A percentile compares a stretch with the other conserved stretches of the same genome.
These are phyloP conservation scores for Hystrix cristata DNA, from an alignment of 2,113 vertebrate species.

Conservation along the genomic window DNA sequence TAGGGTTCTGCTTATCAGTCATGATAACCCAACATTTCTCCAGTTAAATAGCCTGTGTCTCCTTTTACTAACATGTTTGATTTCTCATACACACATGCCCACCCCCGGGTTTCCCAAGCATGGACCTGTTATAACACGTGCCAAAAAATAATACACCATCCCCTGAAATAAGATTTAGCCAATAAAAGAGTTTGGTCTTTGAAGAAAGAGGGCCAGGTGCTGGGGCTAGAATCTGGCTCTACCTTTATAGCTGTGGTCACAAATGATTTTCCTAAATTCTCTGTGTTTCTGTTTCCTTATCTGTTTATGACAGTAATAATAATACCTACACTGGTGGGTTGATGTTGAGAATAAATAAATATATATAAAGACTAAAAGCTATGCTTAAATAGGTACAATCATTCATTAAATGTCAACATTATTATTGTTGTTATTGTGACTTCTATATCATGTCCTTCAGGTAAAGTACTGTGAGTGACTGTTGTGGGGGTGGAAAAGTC, in stretches of 20 bases:
- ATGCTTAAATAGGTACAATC: background rate
- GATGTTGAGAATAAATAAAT: background rate
- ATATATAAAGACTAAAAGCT: background rate
- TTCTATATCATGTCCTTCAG: background rate
- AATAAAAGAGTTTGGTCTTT: background rate
- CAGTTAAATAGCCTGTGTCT: constrained; percentile 17
- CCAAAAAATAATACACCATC: background rate
- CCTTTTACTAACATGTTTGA: constrained; percentile 51
- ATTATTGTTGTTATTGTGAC: background rate
- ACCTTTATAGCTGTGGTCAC: background rate
- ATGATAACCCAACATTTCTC: background rate
- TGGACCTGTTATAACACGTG: background rate
- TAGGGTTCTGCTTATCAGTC: constrained; percentile 25
- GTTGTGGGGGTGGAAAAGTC: background rate
- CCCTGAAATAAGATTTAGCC: background rate
- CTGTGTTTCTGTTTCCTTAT: background rate
- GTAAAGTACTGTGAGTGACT: background rate
- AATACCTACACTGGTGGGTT: background rate
- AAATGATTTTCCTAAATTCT: background rate
- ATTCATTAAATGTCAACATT: background rate
- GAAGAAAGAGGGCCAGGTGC: background rate
- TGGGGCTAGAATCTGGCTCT: background rate
- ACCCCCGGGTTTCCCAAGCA: background rate
- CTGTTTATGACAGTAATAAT: background rate
- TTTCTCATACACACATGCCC: background rate